Base-by-base conservation (phyloP, 2,888 invertebrate species). In the Leptopilina syphax region DNA sequence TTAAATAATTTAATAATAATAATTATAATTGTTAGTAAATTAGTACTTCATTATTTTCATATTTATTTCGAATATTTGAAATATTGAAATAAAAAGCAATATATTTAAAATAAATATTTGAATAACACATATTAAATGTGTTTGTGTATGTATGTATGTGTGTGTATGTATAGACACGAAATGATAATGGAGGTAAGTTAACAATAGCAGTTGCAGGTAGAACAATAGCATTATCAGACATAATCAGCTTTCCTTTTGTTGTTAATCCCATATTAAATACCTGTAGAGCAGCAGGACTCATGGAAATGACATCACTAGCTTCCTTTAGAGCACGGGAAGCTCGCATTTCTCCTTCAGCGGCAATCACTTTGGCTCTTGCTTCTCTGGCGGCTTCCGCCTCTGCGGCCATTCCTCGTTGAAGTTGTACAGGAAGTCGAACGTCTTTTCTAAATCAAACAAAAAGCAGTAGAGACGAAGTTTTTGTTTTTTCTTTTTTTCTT, bases 301-400 rank as follows among this genome's bases (percentile, higher is more conserved):
- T 95, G 44, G 94, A 93, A 91, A 98, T 97, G 77, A 97, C 96
- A 87, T 97, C 96, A 1, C 97, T 96, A 8, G 97, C 97, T 92
- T 97, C 97, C 91, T 95, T 96, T 70, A 98, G 93, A 5, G 97
- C 96, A 84, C 95, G 94, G 0, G 97, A 97, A 1, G 97, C 97
- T 89, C 95, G 96, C 93, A 96, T 96, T 92, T 97, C 97, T 83
- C 97, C 97, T 90, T 96, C 96, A 12, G 97, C 96, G 0, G 96
- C 96, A 84, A 97, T 95, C 66, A 83, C 83, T 93, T 96, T 96
- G 65, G 96, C 95, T 77, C 95, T 92, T n/a, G 96, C 96, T 91
- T 96, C 96, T 47, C 96, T 93, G 0, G 96, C 94, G 5, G 96
- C 96, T 91, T 96, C 96, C 13, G 96, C 96, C 92, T 96, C 96